Base-by-base conservation (phyloP, 2,113 vertebrate species). In the Lichenostomus cassidix region DNA sequence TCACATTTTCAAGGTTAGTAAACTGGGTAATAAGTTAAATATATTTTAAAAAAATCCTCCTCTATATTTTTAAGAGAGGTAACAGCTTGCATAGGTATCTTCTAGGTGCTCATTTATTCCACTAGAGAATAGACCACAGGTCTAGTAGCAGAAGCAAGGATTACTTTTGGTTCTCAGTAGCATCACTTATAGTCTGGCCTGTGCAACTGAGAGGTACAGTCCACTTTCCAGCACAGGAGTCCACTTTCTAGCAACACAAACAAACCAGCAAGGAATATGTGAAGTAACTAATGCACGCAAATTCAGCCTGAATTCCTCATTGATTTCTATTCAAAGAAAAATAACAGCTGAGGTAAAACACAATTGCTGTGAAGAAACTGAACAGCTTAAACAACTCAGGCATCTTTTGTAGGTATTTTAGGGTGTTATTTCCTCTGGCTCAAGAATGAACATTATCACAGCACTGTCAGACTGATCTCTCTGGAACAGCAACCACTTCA, bases 1-100 rank as follows among this genome's bases (percentile, higher is more conserved):
- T 49, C 75, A 46, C 21, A 59, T 74, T 92, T 91, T 86, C 71
- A 93, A 94, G 85, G 90, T 86, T 75, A 93, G 23, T 41, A 65
- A 90, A 88, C 46, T 73, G 17, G 11, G 23, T 49, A 77, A 14
- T 15, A 94, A 76, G 12, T 68, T 71, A 37, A 82, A 59, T 33
- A 41, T 8, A 44, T 86, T 56, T 18, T 56, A 8, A 2, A 8
- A 8, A 91, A 79, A 42, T 35, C 23, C 10, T 17, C 4, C 3
- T 19, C 2, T 0, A 27, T 27, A 13, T 20, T 90, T 90, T 79
- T 24, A 78, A 70, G 20, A 47, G 18, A 67, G 21, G 16, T 50
- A 33, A 50, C 8, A 83, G 27, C 59, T 73, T 52, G 37, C 29
- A 42, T 1, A 42, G 28, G 29, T 56, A 29, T 47, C 11, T 73